Evolutionary conservation across 2,888 invertebrate genomes (phyloP).

Genomic region (Neoitamus cyanurus): DNA sequence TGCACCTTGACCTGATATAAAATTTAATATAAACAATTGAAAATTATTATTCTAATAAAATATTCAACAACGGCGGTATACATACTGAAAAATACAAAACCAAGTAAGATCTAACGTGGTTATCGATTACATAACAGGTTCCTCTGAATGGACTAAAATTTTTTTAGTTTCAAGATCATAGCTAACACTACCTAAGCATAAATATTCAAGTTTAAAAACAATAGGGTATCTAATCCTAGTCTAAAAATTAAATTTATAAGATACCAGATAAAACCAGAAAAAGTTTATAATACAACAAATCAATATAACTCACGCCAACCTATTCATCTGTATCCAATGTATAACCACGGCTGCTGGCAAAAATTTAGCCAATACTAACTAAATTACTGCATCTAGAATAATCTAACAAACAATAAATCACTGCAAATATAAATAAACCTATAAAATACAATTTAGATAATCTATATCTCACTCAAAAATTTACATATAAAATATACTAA

Average conservation of each 20-base stretch:
- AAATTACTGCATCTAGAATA: constrained; percentile 73
- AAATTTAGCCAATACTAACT: constrained; percentile 72
- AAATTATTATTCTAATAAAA: constrained; percentile 68
- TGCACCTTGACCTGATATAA: constrained; percentile 79
- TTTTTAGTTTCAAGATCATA: constrained; percentile 75
- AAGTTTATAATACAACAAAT: constrained; percentile 58
- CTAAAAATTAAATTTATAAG: constrained; percentile 52
- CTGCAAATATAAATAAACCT: constrained; percentile 66
- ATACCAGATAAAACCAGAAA: constrained; percentile 68
- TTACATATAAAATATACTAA: constrained; percentile 70
- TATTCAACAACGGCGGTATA: constrained; percentile 66
- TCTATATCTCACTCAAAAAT: constrained; percentile 67
- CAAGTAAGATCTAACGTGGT: constrained; percentile 67
- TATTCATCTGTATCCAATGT: constrained; percentile 72
- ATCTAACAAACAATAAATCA: constrained; percentile 72
- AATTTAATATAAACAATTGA: constrained; percentile 66
- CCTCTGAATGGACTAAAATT: constrained; percentile 77
- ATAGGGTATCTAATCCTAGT: constrained; percentile 79
- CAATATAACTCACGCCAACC: constrained; percentile 64
- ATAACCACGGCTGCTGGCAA: constrained; percentile 80
- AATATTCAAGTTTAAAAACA: constrained; percentile 67
- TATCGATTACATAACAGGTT: constrained; percentile 77
- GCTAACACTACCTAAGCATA: constrained; percentile 70
- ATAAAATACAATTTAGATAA: constrained; percentile 60
- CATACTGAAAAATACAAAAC: constrained; percentile 65